Conservation (phyloP, 2,797 vertebrate genomes). For the Cirrhinus mrigala region DNA sequence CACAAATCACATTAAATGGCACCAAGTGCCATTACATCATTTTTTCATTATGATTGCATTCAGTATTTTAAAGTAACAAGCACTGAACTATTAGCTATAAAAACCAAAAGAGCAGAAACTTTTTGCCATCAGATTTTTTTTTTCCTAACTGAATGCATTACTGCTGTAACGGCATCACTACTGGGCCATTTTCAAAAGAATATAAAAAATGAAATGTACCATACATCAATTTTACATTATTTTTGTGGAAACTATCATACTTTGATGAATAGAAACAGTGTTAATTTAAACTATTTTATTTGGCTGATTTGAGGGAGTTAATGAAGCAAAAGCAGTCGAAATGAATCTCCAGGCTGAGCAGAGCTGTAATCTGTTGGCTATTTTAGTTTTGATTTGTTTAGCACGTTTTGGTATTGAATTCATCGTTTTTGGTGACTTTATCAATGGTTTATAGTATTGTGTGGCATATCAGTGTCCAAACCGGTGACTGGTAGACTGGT, state of each 20-base stretch:
- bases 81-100: not conserved
- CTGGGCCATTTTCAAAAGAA: slow-evolving; percentile 24
- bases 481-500: not conserved
- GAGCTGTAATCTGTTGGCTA: not conserved
- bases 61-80: not conserved
- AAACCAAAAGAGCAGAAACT: slow-evolving; percentile 19
- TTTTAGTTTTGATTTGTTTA: not conserved
- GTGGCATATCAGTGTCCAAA: not conserved
- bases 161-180: slow-evolving; percentile 5
- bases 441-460: not conserved
- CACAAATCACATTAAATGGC: not conserved
- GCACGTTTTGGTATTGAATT: not conserved
- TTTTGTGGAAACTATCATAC: no score
- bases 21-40: not conserved
- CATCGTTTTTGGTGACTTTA: not conserved
- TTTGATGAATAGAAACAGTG: not conserved
- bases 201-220: no score
- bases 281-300: not conserved
- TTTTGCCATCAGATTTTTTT: not conserved
- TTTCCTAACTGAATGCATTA: not conserved
- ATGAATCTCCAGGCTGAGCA: not conserved
- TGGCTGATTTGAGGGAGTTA: not conserved
- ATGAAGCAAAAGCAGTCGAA: not conserved
- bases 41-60: not conserved
- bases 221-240: slow-evolving; percentile 56